phyloP scores from a whole-genome alignment of 2,888 invertebrate species.

The Spilarctia lutea region DNA sequence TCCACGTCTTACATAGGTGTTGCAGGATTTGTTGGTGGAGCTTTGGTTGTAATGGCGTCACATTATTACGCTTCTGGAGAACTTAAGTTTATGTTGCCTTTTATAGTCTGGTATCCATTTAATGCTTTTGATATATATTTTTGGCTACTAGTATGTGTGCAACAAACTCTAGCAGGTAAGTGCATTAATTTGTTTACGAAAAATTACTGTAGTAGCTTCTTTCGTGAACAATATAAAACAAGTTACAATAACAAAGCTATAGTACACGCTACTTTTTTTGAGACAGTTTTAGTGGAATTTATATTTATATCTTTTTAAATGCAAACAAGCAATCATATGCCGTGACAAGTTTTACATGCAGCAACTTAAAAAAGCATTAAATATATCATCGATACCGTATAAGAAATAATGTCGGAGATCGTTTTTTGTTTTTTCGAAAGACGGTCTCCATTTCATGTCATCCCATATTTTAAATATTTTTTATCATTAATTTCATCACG shows the following conservation, averaged over 20 bases:
- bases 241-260: not conserved
- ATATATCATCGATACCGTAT: too few species aligned
- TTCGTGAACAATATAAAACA: too few species aligned
- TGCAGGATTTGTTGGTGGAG: conserved; percentile 51
- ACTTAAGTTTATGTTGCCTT: conserved; percentile 58
- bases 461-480: too few species aligned
- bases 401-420: too few species aligned
- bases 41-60: conserved; percentile 47
- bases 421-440: too few species aligned
- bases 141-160: conserved; percentile 59
- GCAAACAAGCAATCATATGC: too few species aligned
- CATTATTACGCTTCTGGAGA: conserved; percentile 55
- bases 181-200: not conserved
- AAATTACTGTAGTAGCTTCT: not conserved
- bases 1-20: conserved; percentile 33
- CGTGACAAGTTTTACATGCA: too few species aligned
- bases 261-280: not conserved
- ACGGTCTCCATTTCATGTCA: too few species aligned
- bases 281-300: too few species aligned
- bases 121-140: conserved; percentile 52
- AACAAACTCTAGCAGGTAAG: conserved; percentile 62
- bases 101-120: conserved; percentile 64
- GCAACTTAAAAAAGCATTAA: too few species aligned
- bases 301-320: too few species aligned
- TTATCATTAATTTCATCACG: too few species aligned